Conservation (phyloP, 2,797 vertebrate species). For the Pteronotus mesoamericanus region DNA sequence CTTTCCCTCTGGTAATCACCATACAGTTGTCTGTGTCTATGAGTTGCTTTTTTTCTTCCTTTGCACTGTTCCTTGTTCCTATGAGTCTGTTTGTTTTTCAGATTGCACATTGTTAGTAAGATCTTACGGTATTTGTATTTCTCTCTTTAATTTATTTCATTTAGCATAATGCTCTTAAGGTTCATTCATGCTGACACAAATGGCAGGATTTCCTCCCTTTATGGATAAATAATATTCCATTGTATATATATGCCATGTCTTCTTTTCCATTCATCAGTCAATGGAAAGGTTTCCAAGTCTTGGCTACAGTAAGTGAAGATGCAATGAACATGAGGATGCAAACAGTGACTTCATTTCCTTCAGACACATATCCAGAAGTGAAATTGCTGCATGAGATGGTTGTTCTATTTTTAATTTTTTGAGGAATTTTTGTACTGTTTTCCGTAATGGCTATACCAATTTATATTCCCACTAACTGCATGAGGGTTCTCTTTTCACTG, state of each 20-base stretch:
- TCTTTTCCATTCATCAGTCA: background rate
- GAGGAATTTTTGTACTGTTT: background rate
- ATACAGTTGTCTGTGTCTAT: background rate
- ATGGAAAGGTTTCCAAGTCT: background rate
- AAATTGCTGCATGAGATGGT: background rate
- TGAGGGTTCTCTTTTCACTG: background rate
- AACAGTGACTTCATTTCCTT: background rate
- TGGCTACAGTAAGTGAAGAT: background rate
- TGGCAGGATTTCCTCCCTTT: background rate
- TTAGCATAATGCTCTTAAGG: background rate
- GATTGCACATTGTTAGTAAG: background rate
- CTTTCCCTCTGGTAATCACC: background rate
- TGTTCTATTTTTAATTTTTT: background rate
- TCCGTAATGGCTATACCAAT: background rate
- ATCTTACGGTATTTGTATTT: background rate
- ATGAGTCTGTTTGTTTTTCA: background rate
- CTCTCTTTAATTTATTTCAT: background rate
- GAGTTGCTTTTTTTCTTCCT: background rate
- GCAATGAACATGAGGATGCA: background rate
- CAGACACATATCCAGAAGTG: background rate
- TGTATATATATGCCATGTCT: background rate
- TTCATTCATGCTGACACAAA: background rate
- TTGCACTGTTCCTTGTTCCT: background rate
- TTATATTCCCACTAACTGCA: background rate
- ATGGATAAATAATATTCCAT: background rate